Evolutionary conservation across 2,888 invertebrate genomes (phyloP).

Genomic region (Drosophila sordidula): DNA sequence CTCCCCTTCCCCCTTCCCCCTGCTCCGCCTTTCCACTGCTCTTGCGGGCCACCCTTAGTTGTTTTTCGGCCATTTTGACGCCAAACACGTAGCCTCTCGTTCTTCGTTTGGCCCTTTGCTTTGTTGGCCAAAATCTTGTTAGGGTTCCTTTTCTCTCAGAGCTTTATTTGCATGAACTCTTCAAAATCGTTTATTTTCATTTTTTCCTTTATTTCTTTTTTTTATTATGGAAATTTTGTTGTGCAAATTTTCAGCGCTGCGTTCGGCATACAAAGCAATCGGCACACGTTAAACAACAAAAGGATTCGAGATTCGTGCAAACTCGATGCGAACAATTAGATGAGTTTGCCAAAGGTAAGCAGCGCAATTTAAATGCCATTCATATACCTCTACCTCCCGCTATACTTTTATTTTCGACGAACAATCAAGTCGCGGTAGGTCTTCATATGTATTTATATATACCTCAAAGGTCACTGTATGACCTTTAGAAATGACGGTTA

Average conservation of each 20-base stretch:
- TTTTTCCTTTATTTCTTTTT: constrained; percentile 11
- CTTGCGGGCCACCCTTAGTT: constrained; percentile 6
- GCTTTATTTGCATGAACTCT: constrained; percentile 62
- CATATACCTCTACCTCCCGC: neutral
- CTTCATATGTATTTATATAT: neutral
- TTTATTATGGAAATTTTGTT: constrained; percentile 69
- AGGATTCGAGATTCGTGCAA: constrained; percentile 38
- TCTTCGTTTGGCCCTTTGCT: constrained; percentile 53
- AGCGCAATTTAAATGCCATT: constrained; percentile 37
- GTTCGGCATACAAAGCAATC: constrained; percentile 68
- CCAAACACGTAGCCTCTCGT: constrained; percentile 72
- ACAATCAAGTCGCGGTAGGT: neutral
- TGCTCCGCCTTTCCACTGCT: neutral
- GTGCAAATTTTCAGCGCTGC: constrained; percentile 69
- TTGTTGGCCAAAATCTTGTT: constrained; percentile 73
- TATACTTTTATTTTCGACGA: neutral
- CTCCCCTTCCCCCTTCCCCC: constrained; percentile 1
- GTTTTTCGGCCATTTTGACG: constrained; percentile 72
- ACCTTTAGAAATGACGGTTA: neutral
- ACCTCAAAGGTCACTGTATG: neutral
- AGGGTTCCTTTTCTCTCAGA: constrained; percentile 47
- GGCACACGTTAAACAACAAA: constrained; percentile 53
- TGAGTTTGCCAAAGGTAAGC: constrained; percentile 40
- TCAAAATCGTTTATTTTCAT: constrained; percentile 70
- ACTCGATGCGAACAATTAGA: constrained; percentile 55